Conservation (phyloP, 2,797 vertebrate species). For the Danio kyathit region DNA sequence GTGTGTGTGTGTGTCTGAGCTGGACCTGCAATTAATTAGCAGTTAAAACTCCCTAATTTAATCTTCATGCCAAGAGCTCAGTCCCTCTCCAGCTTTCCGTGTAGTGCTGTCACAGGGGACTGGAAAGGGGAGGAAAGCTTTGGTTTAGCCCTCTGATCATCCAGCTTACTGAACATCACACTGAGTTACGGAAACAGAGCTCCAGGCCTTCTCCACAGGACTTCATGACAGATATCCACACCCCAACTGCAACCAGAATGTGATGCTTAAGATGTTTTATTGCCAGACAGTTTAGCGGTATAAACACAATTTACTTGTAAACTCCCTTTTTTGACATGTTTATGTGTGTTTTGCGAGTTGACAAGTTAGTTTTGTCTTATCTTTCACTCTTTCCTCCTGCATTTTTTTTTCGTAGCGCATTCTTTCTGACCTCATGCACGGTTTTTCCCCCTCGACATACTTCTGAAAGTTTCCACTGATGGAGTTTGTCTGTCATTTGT, state of each 20-base stretch:
- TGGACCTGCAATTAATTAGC: slow-evolving; percentile 38
- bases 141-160: slow-evolving; percentile 39
- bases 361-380: background rate
- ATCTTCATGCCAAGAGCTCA: slow-evolving; percentile 32
- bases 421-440: slow-evolving; percentile 10
- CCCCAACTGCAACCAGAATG: slow-evolving; percentile 24
- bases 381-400: slow-evolving; percentile 27
- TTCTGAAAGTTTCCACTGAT: slow-evolving; percentile 48
- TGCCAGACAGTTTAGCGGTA: slow-evolving; percentile 32
- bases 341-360: slow-evolving; percentile 27
- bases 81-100: slow-evolving; percentile 21
- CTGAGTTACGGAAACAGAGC: slow-evolving; percentile 42
- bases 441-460: slow-evolving; percentile 17
- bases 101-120: slow-evolving; percentile 33
- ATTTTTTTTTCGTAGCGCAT: slow-evolving; percentile 17
- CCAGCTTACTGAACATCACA: slow-evolving; percentile 44
- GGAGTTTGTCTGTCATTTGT: slow-evolving; percentile 57
- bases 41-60: slow-evolving; percentile 40
- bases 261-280: slow-evolving; percentile 39
- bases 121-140: slow-evolving; percentile 38
- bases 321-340: slow-evolving; percentile 16
- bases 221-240: slow-evolving; percentile 34
- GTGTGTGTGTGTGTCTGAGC: background rate
- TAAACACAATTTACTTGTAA: slow-evolving; percentile 27
- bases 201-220: slow-evolving; percentile 39